Base-by-base conservation (phyloP, 1,140 invertebrate genomes). In the Zophobas morio region DNA sequence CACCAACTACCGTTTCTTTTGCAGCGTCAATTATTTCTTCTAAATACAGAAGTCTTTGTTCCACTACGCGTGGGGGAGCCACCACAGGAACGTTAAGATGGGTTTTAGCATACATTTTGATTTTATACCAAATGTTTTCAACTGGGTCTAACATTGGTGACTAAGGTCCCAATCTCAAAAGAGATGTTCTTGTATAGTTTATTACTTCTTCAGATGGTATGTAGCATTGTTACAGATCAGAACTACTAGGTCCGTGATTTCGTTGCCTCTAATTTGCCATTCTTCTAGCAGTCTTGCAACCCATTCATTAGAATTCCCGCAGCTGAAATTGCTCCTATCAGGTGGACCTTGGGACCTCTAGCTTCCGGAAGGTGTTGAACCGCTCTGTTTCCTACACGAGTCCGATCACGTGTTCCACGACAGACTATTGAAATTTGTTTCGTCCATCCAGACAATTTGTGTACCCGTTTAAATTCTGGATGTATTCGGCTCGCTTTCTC, bases 41-140 rank as follows among this genome's bases (percentile, higher is more conserved):
- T 20, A 20, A 20, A 20, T 40, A 74, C 1, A 70, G 1, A 1
- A 66, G 36, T 2, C 73, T 1, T 74, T 74, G 73, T 74, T 74
- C 73, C 40, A 40, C 36, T 6, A 74, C 53, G 2, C 73, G n/a
- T 37, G 51, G 4, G 4, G 73, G 4, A 3, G 3, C 51, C 8
- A 74, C 39, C n/a, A 63, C 1, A 6, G 73, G 73, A 36, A 74
- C 56, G 8, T 54, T 32, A n/a, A 66, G 20, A 46, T 74, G 34
- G 6, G 36, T 47, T 33, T 74, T 74, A 36, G 56, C 20, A 34
- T 39, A 74, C 20, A 1, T 6, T 63, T 74, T 74, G 33, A 66
- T 42, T 74, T 74, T 74, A 37, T 51, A 74, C 73, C 73, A 66
- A 1, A 74, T 74, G n/a, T 1, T 60, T 39, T 74, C 73, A 3